Percentiles rank a stretch among this genome's conserved stretches.
Conservation (phyloP, 2,888 invertebrate genomes). For the Megalurothrips usitatus region DNA sequence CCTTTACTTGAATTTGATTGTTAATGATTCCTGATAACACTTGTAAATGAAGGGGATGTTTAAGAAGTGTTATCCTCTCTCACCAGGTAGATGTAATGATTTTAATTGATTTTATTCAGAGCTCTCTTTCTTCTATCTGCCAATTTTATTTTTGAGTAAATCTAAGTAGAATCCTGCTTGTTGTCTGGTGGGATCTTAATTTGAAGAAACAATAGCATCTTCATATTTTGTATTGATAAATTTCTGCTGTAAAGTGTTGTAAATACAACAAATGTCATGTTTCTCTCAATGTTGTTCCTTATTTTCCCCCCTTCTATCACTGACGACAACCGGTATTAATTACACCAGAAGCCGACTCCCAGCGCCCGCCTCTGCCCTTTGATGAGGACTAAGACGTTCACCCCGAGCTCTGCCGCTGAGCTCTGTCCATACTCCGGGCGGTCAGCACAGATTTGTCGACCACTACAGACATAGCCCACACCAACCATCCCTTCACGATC, state of each 20-base stretch:
- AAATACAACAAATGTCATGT: slow-evolving; percentile 13
- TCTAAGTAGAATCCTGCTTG: not conserved
- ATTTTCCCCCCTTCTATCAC: not conserved
- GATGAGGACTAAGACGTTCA: too few relatives aligned
- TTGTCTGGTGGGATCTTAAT: not conserved
- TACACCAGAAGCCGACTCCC: too few relatives aligned
- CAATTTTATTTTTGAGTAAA: slow-evolving; percentile 18
- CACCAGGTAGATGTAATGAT: not conserved
- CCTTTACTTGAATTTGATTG: not conserved
- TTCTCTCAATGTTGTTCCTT: not conserved
- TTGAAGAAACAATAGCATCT: not conserved
- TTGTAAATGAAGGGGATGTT: not conserved
- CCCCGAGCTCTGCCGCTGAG: too few relatives aligned
- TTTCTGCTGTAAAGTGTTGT: slow-evolving; percentile 20
- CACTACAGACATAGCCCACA: too few relatives aligned
- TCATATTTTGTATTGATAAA: slow-evolving; percentile 25
- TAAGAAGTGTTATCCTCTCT: not conserved
- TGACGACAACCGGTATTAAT: too few relatives aligned
- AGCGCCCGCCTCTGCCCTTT: too few relatives aligned
- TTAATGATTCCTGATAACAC: not conserved
- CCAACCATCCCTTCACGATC: too few relatives aligned
- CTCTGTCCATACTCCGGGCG: too few relatives aligned
- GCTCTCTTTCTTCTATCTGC: slow-evolving; percentile 11
- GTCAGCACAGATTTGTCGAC: too few relatives aligned
- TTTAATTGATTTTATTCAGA: not conserved